A percentile compares a stretch with the other conserved stretches of the same genome.
Conservation (phyloP, 2,888 invertebrate species). For the Lamellibrachia columna region DNA sequence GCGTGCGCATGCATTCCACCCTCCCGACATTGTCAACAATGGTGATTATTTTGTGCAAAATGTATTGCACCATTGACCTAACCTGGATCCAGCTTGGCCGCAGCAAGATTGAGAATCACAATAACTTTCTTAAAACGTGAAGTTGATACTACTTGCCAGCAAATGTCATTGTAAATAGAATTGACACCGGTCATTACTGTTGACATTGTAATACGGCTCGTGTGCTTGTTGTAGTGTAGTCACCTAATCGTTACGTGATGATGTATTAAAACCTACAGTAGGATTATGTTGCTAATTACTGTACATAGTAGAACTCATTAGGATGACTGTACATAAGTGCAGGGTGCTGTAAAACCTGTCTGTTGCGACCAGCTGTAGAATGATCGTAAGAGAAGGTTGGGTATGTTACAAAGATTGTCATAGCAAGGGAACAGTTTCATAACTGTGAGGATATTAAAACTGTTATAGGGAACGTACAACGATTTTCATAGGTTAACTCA, state of each 20-base stretch:
- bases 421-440: neutral
- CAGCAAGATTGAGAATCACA: too few relatives aligned
- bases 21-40: neutral
- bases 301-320: neutral
- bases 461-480: neutral
- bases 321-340: neutral
- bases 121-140: neutral
- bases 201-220: neutral
- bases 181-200: neutral
- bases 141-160: neutral
- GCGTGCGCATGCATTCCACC: neutral
- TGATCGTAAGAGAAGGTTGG: neutral
- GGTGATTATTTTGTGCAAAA: neutral
- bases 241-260: constrained; percentile 8
- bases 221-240: neutral
- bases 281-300: neutral
- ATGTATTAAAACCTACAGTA: neutral
- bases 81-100: too few relatives aligned
- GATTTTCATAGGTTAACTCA: too few relatives aligned
- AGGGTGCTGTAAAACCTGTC: neutral
- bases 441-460: too few relatives aligned
- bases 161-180: neutral
- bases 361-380: neutral
- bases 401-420: neutral
- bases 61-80: too few relatives aligned